Conservation (phyloP, 1,140 invertebrate species). For the Oscheius sp. region DNA sequence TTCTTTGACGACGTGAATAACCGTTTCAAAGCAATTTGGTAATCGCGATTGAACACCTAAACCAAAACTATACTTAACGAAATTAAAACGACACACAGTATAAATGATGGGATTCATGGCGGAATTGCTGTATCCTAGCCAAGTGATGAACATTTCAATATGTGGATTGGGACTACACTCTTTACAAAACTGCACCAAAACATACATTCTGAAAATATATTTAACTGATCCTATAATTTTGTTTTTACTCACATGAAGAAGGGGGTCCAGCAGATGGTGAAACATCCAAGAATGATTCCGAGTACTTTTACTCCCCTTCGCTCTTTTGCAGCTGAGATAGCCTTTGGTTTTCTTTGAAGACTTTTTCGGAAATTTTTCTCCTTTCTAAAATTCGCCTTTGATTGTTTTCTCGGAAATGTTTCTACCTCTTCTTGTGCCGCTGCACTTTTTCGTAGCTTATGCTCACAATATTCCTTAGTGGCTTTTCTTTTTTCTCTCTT, state of each 20-base stretch:
- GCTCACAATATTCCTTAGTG: constrained; percentile 21
- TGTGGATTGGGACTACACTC: constrained; percentile 52
- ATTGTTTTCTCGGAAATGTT: neutral
- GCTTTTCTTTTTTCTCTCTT: constrained; percentile 23
- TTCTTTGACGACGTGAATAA: constrained; percentile 45
- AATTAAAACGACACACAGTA: constrained; percentile 42
- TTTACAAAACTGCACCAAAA: constrained; percentile 57
- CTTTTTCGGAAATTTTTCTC: constrained; percentile 57
- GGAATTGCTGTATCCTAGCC: constrained; percentile 59
- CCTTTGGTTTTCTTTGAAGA: constrained; percentile 57
- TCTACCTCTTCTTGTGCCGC: constrained; percentile 53
- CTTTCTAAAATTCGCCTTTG: constrained; percentile 45
- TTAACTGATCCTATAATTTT: neutral
- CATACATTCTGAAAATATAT: constrained; percentile 53
- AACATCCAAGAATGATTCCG: constrained; percentile 60
- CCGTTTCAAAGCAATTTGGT: constrained; percentile 60
- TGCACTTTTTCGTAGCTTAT: constrained; percentile 60
- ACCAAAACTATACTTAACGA: constrained; percentile 16
- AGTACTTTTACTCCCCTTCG: constrained; percentile 58
- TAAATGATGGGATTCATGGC: constrained; percentile 61
- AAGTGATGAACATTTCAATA: constrained; percentile 62
- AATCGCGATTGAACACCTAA: constrained; percentile 59
- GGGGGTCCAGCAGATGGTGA: constrained; percentile 61
- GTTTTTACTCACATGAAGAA: constrained; percentile 50
- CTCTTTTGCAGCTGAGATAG: constrained; percentile 60